Evolutionary conservation across 2,797 vertebrate genomes (phyloP), one percentile per base, ranked within the genome.

Genomic region (Fratercula arctica): DNA sequence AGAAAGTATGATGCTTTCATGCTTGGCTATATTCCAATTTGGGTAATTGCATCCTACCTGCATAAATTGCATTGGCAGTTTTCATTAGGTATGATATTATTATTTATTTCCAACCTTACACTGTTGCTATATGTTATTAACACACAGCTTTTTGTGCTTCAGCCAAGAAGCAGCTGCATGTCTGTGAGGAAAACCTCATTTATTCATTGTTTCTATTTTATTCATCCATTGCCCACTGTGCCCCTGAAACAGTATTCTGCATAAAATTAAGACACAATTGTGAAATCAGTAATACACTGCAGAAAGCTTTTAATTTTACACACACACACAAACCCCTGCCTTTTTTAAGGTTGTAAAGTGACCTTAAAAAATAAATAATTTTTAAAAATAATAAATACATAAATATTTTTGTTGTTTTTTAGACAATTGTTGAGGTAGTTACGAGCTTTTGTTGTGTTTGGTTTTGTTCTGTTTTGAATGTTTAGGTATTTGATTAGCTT

Each of bases 51-150:
- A 91, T 72, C 66, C 53, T 51, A 90, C 72, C 60, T 91, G 75
- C 75, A 72, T 63, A 92, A 97, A 97, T 31, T 95, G 64, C 68
- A 79, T 68, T 76, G 72, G 60, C 87, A 79, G 53, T 73, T 94
- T 96, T 92, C 88, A 93, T 93, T 92, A 96, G 43, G 57, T 33
- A 41, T 20, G 25, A 70, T 85, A 80, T 85, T 89, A 80, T n/a
- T 94, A 85, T 93, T 95, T 78, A 90, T 88, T 94, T 89, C 43
- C 59, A 90, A 17, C 28, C 46, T 82, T 73, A 78, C 31, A 17
- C 14, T 63, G 51, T 67, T 91, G 54, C 59, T 86, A 29, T 69
- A 59, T 0, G 3, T 51, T 79, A 63, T 89, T 85, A 95, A 75
- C 63, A 79, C 17, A 50, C 3, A 51, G 35, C 14, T 76, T 61